Evolutionary conservation across 2,113 vertebrate genomes (phyloP).

Genomic region (Perca fluviatilis): DNA sequence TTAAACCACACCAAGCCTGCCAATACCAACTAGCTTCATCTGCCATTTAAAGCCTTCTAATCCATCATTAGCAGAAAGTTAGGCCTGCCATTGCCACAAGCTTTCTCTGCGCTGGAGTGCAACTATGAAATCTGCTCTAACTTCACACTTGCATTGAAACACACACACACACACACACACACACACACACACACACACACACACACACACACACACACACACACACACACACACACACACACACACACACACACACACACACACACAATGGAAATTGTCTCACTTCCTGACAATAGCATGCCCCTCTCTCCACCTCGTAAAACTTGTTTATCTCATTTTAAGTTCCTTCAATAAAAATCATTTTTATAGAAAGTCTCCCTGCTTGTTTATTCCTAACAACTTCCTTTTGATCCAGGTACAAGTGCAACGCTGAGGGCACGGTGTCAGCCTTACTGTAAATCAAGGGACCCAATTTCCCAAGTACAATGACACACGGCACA

Average conservation of each 20-base stretch:
- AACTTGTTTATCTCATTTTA: conserved; percentile 75
- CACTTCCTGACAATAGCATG: conserved; percentile 54
- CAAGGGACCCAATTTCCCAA: conserved; percentile 29
- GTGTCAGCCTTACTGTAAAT: conserved; percentile 71
- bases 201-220: background rate
- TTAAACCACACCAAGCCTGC: conserved; percentile 51
- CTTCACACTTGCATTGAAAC: conserved; percentile 33
- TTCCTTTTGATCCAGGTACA: conserved; percentile 60
- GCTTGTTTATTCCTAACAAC: conserved; percentile 53
- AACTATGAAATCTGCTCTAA: conserved; percentile 49
- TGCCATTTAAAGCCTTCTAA: conserved; percentile 51
- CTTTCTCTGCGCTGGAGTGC: conserved; percentile 21
- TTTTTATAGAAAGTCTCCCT: conserved; percentile 59
- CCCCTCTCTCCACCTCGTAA: conserved; percentile 55
- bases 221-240: too few relatives aligned
- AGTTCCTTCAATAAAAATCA: conserved; percentile 49
- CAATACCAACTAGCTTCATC: conserved; percentile 44
- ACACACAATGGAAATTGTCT: conserved; percentile 26
- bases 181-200: too few relatives aligned
- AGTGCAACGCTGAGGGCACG: conserved; percentile 29
- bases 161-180: background rate
- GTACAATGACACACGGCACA: conserved; percentile 37
- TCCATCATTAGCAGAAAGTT: conserved; percentile 64
- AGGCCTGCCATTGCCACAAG: conserved; percentile 44
- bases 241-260: background rate